phyloP scores from a whole-genome alignment of 2,113 vertebrate species.

The Oryzias woworae region DNA sequence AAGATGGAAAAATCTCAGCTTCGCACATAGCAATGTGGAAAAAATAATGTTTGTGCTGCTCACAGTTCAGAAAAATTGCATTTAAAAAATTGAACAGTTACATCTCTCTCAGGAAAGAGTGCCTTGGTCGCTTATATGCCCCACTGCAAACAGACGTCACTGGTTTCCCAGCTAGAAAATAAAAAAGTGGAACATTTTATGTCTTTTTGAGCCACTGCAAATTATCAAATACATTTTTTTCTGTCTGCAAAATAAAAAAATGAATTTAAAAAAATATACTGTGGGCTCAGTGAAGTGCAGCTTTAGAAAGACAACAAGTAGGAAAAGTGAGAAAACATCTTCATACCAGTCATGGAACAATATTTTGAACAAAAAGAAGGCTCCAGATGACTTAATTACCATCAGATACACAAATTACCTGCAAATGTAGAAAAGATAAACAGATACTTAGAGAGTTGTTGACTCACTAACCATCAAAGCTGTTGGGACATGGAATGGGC shows the following conservation, averaged over 20 bases:
- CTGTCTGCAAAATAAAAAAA: conserved; percentile 7
- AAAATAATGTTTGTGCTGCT: conserved; percentile 18
- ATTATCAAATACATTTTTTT: conserved; percentile 10
- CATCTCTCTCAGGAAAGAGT: conserved; percentile 14
- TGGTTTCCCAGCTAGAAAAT: conserved; percentile 11
- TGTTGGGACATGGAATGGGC: neutral
- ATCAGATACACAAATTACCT: conserved; percentile 11
- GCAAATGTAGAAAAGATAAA: conserved; percentile 5
- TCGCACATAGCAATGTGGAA: neutral
- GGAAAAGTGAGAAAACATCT: conserved; percentile 10
- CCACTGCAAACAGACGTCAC: conserved; percentile 1
- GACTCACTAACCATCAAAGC: neutral
- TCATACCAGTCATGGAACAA: conserved; percentile 3
- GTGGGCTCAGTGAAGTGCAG: conserved; percentile 6
- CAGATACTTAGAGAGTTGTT: conserved; percentile 1
- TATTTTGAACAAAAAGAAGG: conserved; percentile 6
- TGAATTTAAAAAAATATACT: conserved; percentile 1
- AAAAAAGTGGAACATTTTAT: neutral
- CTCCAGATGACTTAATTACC: neutral
- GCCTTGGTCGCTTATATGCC: conserved; percentile 13
- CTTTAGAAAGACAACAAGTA: neutral
- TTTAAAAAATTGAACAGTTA: conserved; percentile 28
- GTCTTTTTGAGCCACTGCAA: conserved; percentile 10
- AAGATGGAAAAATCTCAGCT: too few relatives aligned
- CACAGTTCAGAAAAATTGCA: conserved; percentile 25